These are phyloP conservation scores for Eucidaris tribuloides DNA, from an alignment of 35 echinoderm and acorn worm genomes.

Conservation along the genomic window DNA sequence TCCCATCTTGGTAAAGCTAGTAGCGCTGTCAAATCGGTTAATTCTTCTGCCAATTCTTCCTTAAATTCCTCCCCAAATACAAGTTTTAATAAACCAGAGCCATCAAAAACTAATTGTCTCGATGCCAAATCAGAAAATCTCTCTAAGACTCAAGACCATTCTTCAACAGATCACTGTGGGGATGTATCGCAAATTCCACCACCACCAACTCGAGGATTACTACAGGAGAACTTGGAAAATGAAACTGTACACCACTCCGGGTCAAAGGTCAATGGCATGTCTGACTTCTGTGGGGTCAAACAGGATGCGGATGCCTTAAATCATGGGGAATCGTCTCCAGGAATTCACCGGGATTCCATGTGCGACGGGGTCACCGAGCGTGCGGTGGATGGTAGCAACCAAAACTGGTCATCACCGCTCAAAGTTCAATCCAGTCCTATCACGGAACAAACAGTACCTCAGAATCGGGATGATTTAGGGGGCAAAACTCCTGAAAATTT, in stretches of 20 bases:
- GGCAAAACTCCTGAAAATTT: too few species aligned
- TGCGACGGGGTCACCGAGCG: too few species aligned
- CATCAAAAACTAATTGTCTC: too few species aligned
- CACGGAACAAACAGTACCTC: too few species aligned
- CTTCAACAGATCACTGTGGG: background rate
- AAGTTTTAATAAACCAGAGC: background rate
- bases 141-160: background rate
- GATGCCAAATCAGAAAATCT: slow-evolving; percentile 5
- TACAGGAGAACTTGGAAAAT: background rate
- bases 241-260: background rate
- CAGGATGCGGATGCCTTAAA: background rate
- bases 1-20: slow-evolving; percentile 14
- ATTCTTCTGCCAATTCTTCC: background rate
- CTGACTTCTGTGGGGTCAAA: background rate
- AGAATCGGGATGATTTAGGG: too few species aligned
- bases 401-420: too few species aligned
- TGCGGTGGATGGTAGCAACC: too few species aligned
- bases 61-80: background rate
- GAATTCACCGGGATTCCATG: too few species aligned
- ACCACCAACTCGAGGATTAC: background rate
- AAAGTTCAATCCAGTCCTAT: too few species aligned
- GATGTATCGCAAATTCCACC: background rate
- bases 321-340: background rate
- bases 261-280: slow-evolving; percentile 16
- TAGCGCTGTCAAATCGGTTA: background rate